These are phyloP conservation scores for Oceanodroma leucorhoa DNA, from an alignment of 2,797 vertebrate genomes.

Conservation along the genomic window DNA sequence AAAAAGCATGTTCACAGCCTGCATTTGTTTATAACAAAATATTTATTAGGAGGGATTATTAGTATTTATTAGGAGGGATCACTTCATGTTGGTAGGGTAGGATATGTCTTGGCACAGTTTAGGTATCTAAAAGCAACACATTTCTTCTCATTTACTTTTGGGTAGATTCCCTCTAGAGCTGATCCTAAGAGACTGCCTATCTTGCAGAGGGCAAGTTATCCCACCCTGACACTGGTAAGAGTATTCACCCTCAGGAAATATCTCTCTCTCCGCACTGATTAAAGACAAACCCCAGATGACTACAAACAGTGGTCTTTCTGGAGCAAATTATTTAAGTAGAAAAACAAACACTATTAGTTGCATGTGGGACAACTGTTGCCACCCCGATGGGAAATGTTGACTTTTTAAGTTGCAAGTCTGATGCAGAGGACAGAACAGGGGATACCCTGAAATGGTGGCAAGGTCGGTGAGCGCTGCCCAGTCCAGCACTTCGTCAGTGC, in stretches of 20 bases:
- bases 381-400: not conserved
- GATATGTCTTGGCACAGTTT: not conserved
- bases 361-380: not conserved
- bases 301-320: not conserved
- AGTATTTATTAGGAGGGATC: not conserved
- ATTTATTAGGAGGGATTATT: not conserved
- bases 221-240: not conserved
- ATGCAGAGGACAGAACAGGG: not conserved
- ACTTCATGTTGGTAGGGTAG: not conserved
- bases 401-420: not conserved
- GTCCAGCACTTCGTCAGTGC: not conserved
- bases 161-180: not conserved
- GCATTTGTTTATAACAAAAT: not conserved
- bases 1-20: accelerated
- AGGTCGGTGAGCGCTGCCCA: accelerated
- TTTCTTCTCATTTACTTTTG: not conserved
- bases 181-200: not conserved
- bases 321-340: not conserved
- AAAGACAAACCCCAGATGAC: not conserved
- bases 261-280: not conserved
- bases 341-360: not conserved
- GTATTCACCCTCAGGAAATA: not conserved
- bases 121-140: accelerated
- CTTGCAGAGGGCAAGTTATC: not conserved
- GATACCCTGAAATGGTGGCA: accelerated